Evolutionary conservation across 2,888 invertebrate species (phyloP).

Genomic region (Steinernema scapterisci): DNA sequence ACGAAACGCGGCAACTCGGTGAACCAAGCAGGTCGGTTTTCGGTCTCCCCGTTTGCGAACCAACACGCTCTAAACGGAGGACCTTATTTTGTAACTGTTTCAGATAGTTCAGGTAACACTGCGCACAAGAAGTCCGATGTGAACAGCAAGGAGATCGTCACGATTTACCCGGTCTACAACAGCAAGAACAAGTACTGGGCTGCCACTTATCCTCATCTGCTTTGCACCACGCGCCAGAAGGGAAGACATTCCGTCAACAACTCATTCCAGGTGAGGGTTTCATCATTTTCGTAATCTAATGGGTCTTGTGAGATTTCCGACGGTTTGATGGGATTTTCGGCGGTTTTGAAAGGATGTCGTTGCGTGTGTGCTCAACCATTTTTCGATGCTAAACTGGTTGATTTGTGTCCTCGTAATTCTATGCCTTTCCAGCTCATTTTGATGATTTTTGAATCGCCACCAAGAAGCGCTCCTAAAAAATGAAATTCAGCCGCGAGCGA

Average conservation of each 20-base stretch:
- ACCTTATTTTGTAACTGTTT: constrained; percentile 26
- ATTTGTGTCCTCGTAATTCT: no score
- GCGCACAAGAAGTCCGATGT: constrained; percentile 66
- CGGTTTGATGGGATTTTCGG: no score
- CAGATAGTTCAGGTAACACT: constrained; percentile 45
- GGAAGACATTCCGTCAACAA: constrained; percentile 57
- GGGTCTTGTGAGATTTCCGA: not conserved
- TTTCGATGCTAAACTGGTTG: no score
- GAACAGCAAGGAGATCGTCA: constrained; percentile 54
- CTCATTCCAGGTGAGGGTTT: constrained; percentile 48
- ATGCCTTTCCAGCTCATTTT: no score
- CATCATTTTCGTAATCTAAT: not conserved
- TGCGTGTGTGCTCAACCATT: constrained; percentile 10
- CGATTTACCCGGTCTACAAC: constrained; percentile 61
- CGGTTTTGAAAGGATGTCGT: not conserved
- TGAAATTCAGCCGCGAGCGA: no score
- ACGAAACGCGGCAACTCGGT: constrained; percentile 57
- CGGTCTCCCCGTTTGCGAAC: constrained; percentile 21
- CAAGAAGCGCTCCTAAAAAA: no score
- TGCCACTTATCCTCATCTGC: constrained; percentile 65
- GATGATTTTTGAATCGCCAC: no score
- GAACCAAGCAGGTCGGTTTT: constrained; percentile 17
- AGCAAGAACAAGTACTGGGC: constrained; percentile 61
- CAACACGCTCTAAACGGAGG: constrained; percentile 32
- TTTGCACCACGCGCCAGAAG: constrained; percentile 66